These are phyloP conservation scores for Dryobates pubescens DNA, from an alignment of 2,797 vertebrate genomes.

Conservation along the genomic window DNA sequence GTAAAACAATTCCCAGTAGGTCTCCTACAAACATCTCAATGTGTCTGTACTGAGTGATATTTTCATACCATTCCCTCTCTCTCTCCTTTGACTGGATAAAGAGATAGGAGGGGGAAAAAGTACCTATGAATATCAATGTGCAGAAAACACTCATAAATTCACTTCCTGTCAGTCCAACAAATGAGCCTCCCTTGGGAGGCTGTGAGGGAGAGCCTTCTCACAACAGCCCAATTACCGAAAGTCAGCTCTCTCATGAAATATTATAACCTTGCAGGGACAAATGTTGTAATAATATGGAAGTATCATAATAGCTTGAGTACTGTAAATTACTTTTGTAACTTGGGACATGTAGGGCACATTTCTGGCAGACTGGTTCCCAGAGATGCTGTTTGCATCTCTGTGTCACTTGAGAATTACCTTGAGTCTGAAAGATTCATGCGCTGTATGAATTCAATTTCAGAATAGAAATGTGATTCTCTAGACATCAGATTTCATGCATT, in stretches of 20 bases:
- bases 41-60: neutral
- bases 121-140: constrained; percentile 6
- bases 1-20: constrained; percentile 3
- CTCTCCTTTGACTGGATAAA: constrained; percentile 33
- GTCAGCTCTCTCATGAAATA: neutral
- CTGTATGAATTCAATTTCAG: constrained; percentile 36
- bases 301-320: neutral
- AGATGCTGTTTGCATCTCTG: neutral
- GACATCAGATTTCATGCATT: constrained; percentile 7
- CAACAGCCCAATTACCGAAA: constrained; percentile 15
- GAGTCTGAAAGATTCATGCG: constrained; percentile 22
- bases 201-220: constrained; percentile 8
- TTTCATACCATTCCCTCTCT: constrained; percentile 17
- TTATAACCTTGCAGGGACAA: neutral
- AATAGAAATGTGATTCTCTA: constrained; percentile 11
- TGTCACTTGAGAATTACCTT: constrained; percentile 23
- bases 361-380: neutral
- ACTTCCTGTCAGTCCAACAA: constrained; percentile 34
- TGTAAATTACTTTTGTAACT: constrained; percentile 32
- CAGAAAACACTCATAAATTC: constrained; percentile 45
- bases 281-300: neutral
- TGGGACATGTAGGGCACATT: neutral
- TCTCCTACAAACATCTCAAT: neutral
- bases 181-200: constrained; percentile 19
- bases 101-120: neutral